Conservation (phyloP, 2,797 vertebrate species). For the Poeciliopsis paucimaculata region DNA sequence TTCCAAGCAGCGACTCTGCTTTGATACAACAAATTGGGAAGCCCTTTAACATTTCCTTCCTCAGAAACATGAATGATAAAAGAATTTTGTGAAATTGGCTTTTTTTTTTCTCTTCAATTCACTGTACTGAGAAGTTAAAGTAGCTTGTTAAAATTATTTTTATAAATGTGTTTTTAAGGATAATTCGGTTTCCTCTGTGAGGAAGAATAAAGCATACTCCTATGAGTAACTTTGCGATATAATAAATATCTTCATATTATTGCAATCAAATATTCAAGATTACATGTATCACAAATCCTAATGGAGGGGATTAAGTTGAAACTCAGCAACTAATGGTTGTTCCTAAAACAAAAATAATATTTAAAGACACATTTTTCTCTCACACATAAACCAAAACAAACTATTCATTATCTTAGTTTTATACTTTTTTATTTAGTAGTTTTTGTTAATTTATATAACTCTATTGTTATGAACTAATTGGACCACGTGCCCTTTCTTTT, state of each 20-base stretch:
- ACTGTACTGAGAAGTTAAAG: slow-evolving; percentile 17
- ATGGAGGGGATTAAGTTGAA: not conserved
- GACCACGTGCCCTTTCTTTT: not conserved
- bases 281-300: not conserved
- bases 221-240: not conserved
- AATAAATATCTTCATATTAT: not conserved
- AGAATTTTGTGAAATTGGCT: not conserved
- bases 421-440: not conserved
- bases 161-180: not conserved
- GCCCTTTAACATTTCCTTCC: slow-evolving; percentile 73
- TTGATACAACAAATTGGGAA: slow-evolving; percentile 83
- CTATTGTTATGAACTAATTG: not conserved
- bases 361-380: not conserved
- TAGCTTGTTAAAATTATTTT: not conserved
- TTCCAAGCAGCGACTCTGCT: slow-evolving; percentile 67
- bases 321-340: not conserved
- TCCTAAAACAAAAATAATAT: not conserved
- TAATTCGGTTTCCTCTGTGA: not conserved
- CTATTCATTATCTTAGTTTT: not conserved
- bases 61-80: slow-evolving; percentile 53
- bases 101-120: slow-evolving; percentile 39
- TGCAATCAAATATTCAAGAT: not conserved
- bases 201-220: not conserved
- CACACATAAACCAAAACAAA: not conserved
- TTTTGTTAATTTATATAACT: not conserved